Conservation (phyloP, 2,113 vertebrate species). For the Sula dactylatra region DNA sequence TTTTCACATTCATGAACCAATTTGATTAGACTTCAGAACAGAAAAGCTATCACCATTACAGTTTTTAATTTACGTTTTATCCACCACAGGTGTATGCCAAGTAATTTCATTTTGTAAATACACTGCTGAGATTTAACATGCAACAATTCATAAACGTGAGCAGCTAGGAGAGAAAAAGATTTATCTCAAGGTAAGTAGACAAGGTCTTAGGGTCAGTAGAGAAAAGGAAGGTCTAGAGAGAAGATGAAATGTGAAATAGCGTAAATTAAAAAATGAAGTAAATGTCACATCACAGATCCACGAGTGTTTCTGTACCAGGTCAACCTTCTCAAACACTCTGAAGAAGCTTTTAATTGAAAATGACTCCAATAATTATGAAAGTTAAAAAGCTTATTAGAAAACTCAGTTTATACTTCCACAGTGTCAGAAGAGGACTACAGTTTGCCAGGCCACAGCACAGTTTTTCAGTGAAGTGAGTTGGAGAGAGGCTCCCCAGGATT, state of each 20-base stretch:
- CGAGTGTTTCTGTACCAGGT: neutral
- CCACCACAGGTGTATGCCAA: neutral
- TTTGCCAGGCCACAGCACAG: fast-evolving
- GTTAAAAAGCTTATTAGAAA: neutral
- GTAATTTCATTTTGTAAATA: neutral
- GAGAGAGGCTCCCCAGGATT: neutral
- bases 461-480: fast-evolving
- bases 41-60: neutral
- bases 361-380: neutral
- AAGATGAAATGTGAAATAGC: neutral
- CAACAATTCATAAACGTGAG: neutral
- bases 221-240: neutral
- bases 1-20: neutral
- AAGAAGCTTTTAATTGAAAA: neutral
- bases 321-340: neutral
- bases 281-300: neutral
- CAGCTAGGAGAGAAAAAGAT: neutral
- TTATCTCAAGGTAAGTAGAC: neutral
- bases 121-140: neutral
- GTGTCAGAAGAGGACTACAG: neutral
- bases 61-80: neutral
- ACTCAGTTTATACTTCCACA: neutral
- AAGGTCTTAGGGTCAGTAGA: neutral
- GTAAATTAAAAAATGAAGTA: neutral
- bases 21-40: neutral